A percentile compares a stretch with the other conserved stretches of the same genome.
Conservation (phyloP, 2,113 vertebrate genomes). For the Rallus limicola region DNA sequence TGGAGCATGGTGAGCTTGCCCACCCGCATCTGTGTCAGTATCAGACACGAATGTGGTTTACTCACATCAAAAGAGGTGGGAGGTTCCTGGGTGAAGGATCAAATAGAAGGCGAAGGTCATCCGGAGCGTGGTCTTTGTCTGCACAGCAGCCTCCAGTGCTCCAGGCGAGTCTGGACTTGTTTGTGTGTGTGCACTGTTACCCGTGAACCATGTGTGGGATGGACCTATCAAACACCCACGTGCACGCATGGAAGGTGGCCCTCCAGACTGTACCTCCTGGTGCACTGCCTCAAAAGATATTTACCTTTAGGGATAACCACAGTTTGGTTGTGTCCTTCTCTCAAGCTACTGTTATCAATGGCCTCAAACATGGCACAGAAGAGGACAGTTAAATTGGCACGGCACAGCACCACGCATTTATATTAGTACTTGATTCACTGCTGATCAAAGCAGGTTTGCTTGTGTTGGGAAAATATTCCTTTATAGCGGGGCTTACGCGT, state of each 20-base stretch:
- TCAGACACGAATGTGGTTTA: not conserved
- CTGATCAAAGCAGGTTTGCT: not conserved
- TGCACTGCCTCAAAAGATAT: not conserved
- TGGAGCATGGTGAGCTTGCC: accelerated
- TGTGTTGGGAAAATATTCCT: not conserved
- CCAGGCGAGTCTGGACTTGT: not conserved
- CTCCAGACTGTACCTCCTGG: not conserved
- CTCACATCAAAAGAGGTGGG: not conserved
- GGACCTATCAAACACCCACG: not conserved
- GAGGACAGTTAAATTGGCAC: not conserved
- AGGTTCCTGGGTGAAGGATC: not conserved
- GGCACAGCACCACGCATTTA: not conserved
- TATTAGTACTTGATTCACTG: not conserved
- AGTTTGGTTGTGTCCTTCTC: not conserved
- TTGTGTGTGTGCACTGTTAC: not conserved
- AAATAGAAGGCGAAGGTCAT: not conserved
- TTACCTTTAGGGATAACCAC: not conserved
- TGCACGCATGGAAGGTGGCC: not conserved
- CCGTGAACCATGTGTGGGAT: not conserved
- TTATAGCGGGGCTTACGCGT: not conserved
- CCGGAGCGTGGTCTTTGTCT: not conserved
- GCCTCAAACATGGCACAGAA: not conserved
- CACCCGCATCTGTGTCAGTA: not conserved
- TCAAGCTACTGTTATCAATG: not conserved
- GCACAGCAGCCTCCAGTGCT: not conserved